These are phyloP conservation scores for Menidia menidia DNA, from an alignment of 2,797 vertebrate genomes.

Conservation along the genomic window DNA sequence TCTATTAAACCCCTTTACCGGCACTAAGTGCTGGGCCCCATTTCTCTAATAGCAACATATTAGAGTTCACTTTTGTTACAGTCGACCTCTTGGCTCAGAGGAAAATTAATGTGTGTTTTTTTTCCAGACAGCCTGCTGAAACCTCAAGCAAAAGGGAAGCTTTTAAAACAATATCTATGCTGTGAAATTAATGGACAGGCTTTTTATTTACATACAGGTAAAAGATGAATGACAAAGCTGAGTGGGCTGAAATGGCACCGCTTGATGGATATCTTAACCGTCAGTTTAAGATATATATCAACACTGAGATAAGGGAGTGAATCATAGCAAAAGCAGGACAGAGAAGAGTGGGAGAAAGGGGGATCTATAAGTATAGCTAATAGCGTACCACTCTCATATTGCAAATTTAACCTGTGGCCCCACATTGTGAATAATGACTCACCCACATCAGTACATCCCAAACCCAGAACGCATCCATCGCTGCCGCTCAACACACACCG, in stretches of 20 bases:
- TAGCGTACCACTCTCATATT: constrained; percentile 60
- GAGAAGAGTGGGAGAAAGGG: background rate
- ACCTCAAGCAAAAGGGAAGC: constrained; percentile 15
- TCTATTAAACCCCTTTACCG: constrained; percentile 77
- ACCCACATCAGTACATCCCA: constrained; percentile 94
- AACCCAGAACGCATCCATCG: constrained; percentile 94
- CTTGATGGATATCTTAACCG: background rate
- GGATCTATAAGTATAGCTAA: constrained; percentile 40
- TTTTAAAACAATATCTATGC: constrained; percentile 40
- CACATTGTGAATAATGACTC: constrained; percentile 71
- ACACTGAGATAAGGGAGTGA: constrained; percentile 38
- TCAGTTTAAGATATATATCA: constrained; percentile 21
- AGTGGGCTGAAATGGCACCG: constrained; percentile 15
- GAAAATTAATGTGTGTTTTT: constrained; percentile 45
- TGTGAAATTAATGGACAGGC: constrained; percentile 68
- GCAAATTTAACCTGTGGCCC: constrained; percentile 70
- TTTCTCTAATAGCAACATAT: constrained; percentile 73
- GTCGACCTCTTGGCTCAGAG: constrained; percentile 38
- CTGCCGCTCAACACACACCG: constrained; percentile 95
- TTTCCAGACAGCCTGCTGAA: constrained; percentile 16
- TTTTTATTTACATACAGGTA: constrained; percentile 61
- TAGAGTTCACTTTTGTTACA: constrained; percentile 67
- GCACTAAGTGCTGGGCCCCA: constrained; percentile 76
- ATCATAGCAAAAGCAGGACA: constrained; percentile 40
- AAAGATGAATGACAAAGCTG: constrained; percentile 32